Percentiles rank a stretch among this genome's conserved stretches.
Evolutionary conservation across 2,888 invertebrate genomes (phyloP).

Genomic region (Apamea anceps): DNA sequence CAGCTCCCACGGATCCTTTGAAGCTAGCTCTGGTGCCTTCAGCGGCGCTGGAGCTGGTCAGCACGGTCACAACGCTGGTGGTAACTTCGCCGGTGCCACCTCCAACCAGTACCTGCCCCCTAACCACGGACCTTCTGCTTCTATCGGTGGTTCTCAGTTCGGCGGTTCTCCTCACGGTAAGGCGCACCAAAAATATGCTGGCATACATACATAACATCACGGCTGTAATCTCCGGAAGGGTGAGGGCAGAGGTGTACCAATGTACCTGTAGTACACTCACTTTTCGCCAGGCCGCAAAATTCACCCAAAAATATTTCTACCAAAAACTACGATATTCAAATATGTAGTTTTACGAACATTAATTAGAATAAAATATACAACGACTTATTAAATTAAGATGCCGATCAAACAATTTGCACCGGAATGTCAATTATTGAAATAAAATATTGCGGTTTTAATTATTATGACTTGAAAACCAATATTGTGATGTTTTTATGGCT

Average conservation of each 20-base stretch:
- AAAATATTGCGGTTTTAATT: constrained; percentile 10
- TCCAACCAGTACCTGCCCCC: constrained; percentile 87
- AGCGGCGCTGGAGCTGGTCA: constrained; percentile 48
- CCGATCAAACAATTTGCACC: constrained; percentile 29
- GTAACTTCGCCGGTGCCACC: constrained; percentile 75
- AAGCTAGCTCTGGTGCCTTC: constrained; percentile 52
- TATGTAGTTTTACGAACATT: not conserved
- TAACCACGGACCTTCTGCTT: constrained; percentile 74
- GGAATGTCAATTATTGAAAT: constrained; percentile 14
- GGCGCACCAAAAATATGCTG: not conserved
- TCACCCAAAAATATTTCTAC: not conserved
- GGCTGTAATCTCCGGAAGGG: rapidly evolving
- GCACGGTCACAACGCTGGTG: constrained; percentile 48
- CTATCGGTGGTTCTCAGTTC: constrained; percentile 62
- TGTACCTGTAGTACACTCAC: not conserved
- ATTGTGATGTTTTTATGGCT: constrained; percentile 28
- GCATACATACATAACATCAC: too few species aligned
- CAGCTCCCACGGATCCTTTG: constrained; percentile 58
- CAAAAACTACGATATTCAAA: not conserved
- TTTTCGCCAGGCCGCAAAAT: not conserved
- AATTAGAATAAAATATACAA: not conserved
- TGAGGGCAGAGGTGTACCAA: not conserved
- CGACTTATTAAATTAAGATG: not conserved
- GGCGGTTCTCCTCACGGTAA: constrained; percentile 35
- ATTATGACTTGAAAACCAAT: constrained; percentile 24